A percentile compares a stretch with the other conserved stretches of the same genome.
These are phyloP conservation scores for Tortrix viridana DNA, from an alignment of 2,888 invertebrate genomes.

Conservation along the genomic window DNA sequence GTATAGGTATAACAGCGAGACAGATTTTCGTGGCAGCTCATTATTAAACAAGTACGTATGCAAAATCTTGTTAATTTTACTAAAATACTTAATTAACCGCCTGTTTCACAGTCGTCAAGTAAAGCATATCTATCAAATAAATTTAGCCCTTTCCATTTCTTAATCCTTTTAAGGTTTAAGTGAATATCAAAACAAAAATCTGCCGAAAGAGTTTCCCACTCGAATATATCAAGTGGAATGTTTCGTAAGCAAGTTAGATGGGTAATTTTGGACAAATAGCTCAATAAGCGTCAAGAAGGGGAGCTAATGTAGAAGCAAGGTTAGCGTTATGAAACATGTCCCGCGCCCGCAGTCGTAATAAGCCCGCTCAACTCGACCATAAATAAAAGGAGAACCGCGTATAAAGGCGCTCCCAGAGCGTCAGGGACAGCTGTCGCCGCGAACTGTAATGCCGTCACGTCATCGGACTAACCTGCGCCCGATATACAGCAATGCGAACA, in stretches of 20 bases:
- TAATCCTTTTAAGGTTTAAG: not conserved
- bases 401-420: slow-evolving; percentile 69
- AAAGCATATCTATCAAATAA: too few species aligned
- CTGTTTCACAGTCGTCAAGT: too few species aligned
- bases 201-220: slow-evolving; percentile 8
- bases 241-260: slow-evolving; percentile 42
- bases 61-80: not conserved
- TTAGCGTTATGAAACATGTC: slow-evolving; percentile 70
- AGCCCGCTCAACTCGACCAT: slow-evolving; percentile 76
- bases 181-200: slow-evolving; percentile 14
- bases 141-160: too few species aligned
- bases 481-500: slow-evolving; percentile 41
- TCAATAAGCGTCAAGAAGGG: slow-evolving; percentile 66
- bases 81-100: not conserved
- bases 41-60: slow-evolving; percentile 7
- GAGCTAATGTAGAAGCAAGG: slow-evolving; percentile 60
- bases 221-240: slow-evolving; percentile 26
- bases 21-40: not conserved
- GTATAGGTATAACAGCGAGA: slow-evolving; percentile 15
- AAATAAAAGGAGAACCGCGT: slow-evolving; percentile 73
- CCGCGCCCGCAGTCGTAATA: slow-evolving; percentile 69
- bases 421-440: slow-evolving; percentile 72
- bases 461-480: slow-evolving; percentile 44
- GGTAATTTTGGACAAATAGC: slow-evolving; percentile 57
- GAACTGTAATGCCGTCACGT: slow-evolving; percentile 61